Conservation (phyloP, 2,888 invertebrate species). For the Crossocerus cetratus region DNA sequence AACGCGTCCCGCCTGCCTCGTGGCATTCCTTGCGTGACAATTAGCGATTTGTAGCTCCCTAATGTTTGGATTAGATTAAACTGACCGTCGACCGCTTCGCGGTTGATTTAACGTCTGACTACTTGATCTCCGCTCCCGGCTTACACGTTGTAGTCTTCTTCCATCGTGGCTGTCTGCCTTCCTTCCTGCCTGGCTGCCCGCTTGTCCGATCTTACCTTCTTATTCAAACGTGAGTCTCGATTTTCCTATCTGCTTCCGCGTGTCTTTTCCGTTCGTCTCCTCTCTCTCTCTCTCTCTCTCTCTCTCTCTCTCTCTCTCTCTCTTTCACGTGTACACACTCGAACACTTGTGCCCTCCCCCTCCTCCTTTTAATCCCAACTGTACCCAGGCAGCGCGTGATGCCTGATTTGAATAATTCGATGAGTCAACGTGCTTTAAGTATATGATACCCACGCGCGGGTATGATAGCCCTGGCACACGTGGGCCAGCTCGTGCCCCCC, state of each 20-base stretch:
- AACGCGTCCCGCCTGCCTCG: conserved; percentile 51
- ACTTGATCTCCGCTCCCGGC: neutral
- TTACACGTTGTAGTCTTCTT: neutral
- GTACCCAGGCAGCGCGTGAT: conserved; percentile 27
- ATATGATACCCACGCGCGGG: conserved; percentile 50
- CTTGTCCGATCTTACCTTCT: neutral
- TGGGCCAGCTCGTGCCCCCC: conserved; percentile 20
- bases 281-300: conserved; percentile 9
- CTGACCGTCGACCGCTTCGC: conserved; percentile 23
- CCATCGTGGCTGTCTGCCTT: neutral
- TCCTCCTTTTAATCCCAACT: conserved; percentile 16
- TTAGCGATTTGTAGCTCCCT: conserved; percentile 71
- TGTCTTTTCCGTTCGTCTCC: conserved; percentile 7
- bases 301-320: conserved; percentile 5
- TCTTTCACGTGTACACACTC: conserved; percentile 12
- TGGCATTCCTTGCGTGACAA: conserved; percentile 70
- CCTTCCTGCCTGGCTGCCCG: neutral
- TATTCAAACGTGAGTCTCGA: too few relatives aligned
- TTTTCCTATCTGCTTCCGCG: neutral
- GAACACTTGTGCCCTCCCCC: neutral
- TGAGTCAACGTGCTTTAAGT: conserved; percentile 61
- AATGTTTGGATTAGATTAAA: conserved; percentile 68
- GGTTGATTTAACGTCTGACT: conserved; percentile 15
- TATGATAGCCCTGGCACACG: conserved; percentile 46
- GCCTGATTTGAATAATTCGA: conserved; percentile 65